These are phyloP conservation scores for Pseudochirops cupreus DNA, from an alignment of 2,797 vertebrate species.

Conservation along the genomic window DNA sequence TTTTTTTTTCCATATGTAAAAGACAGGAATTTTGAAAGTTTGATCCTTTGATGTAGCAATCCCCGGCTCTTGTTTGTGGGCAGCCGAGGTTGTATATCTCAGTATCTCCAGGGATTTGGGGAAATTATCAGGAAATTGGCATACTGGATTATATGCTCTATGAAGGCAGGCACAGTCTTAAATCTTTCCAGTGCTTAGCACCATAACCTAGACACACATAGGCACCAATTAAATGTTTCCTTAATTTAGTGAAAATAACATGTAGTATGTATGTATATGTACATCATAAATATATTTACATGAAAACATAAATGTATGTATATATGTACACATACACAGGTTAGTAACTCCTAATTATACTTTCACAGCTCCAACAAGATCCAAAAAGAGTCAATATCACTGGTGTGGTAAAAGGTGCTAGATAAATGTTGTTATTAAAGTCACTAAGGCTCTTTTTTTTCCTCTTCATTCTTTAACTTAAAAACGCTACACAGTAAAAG, in stretches of 20 bases:
- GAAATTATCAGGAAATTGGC: constrained; percentile 33
- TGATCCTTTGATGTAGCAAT: constrained; percentile 7
- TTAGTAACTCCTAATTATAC: background rate
- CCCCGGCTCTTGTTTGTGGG: constrained; percentile 29
- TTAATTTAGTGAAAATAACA: background rate
- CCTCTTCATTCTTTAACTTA: background rate
- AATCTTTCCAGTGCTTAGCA: background rate
- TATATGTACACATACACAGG: background rate
- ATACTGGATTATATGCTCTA: background rate
- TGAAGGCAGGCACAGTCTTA: background rate
- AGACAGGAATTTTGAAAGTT: constrained; percentile 14
- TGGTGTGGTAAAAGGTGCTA: background rate
- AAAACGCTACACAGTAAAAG: background rate
- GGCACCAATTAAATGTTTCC: background rate
- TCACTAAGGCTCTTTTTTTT: background rate
- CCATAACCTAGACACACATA: background rate
- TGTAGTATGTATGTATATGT: background rate
- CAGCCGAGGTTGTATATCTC: constrained; percentile 22
- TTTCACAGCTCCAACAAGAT: background rate
- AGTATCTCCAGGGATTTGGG: constrained; percentile 31
- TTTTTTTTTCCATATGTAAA: constrained; percentile 62
- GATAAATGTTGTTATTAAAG: background rate
- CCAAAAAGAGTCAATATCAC: background rate
- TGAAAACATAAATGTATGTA: background rate
- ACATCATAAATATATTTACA: background rate